Percentiles rank a stretch among this genome's conserved stretches.
Evolutionary conservation across 1,140 invertebrate genomes (phyloP).

Genomic region (Coboldia fuscipes): DNA sequence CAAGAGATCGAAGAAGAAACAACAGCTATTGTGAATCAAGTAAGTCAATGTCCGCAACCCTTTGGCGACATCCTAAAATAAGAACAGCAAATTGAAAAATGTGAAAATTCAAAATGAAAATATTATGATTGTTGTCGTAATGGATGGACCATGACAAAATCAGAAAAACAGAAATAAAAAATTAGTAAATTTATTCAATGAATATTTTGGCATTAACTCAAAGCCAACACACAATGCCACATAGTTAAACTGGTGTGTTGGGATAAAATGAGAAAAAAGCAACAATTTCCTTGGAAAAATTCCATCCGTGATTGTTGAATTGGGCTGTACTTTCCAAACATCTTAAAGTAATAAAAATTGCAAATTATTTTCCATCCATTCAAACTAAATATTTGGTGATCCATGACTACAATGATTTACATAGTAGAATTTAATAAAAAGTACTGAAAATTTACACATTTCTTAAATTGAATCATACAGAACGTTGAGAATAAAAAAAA

Average conservation of each 20-base stretch:
- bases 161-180: background rate
- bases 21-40: conserved; percentile 21
- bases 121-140: background rate
- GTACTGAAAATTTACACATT: too few species aligned
- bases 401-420: too few species aligned
- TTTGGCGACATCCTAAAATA: too few species aligned
- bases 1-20: conserved; percentile 21
- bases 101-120: background rate
- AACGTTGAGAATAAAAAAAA: too few species aligned
- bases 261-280: too few species aligned
- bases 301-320: background rate
- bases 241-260: too few species aligned
- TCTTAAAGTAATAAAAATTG: background rate
- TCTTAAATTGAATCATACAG: too few species aligned
- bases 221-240: too few species aligned
- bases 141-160: background rate
- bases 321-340: background rate
- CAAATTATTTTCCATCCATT: background rate
- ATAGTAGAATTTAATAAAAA: too few species aligned
- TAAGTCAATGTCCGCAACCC: too few species aligned
- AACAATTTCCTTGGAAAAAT: background rate
- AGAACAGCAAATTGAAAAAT: background rate
- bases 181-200: background rate
- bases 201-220: background rate
- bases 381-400: background rate